Evolutionary conservation across 2,888 invertebrate species (phyloP).

Genomic region (Drosophila kuntzei): DNA sequence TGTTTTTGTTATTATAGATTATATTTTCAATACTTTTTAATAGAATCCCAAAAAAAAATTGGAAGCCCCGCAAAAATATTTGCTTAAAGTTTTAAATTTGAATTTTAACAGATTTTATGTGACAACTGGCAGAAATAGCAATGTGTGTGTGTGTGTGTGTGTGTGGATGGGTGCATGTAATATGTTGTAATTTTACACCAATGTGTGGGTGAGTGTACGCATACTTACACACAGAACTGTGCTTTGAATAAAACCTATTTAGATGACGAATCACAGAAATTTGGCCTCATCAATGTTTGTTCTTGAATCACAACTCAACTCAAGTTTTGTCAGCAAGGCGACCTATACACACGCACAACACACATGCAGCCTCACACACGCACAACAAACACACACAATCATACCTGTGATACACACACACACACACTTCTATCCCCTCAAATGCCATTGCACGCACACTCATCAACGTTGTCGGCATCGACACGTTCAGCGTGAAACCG

Average conservation of each 20-base stretch:
- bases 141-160: constrained; percentile 4
- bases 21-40: not conserved
- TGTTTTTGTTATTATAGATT: no score
- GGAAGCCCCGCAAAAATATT: not conserved
- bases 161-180: constrained; percentile 61
- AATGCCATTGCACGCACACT: constrained; percentile 14
- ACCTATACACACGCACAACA: constrained; percentile 1
- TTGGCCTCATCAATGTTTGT: constrained; percentile 80
- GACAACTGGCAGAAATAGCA: constrained; percentile 50
- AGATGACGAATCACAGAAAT: constrained; percentile 81
- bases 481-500: constrained; percentile 44
- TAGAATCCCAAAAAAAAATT: not conserved
- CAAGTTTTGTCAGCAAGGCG: constrained; percentile 19
- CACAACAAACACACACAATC: not conserved
- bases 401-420: not conserved
- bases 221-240: constrained; percentile 20
- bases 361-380: not conserved
- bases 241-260: constrained; percentile 71
- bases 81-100: constrained; percentile 5
- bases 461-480: constrained; percentile 30
- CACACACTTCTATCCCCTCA: not conserved
- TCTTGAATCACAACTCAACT: constrained; percentile 58
- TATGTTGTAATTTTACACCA: constrained; percentile 64
- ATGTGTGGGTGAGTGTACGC: constrained; percentile 21
- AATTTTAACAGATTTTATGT: constrained; percentile 16